Percentiles rank a stretch among this genome's conserved stretches.
Conservation (phyloP, 2,797 vertebrate species). For the Gallinago stenura region DNA sequence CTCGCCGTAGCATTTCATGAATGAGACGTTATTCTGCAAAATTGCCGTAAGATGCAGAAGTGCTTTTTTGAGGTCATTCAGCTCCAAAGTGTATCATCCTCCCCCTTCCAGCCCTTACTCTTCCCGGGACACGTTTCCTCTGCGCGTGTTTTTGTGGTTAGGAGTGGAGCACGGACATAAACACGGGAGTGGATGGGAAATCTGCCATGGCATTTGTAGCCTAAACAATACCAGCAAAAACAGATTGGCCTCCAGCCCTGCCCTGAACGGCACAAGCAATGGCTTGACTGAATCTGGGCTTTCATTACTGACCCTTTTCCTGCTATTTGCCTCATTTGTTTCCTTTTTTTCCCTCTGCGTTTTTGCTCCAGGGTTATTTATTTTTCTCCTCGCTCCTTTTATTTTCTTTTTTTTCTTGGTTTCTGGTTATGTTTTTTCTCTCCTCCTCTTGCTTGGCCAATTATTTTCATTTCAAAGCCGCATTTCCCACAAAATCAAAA, state of each 20-base stretch:
- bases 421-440: neutral
- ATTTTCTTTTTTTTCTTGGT: neutral
- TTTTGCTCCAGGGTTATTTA: conserved; percentile 41
- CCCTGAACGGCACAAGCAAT: neutral
- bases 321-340: conserved; percentile 61
- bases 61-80: neutral
- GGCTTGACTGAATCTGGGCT: conserved; percentile 43
- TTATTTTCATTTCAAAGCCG: conserved; percentile 22
- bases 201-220: neutral
- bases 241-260: conserved; percentile 36
- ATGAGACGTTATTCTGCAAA: neutral
- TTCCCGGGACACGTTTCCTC: neutral
- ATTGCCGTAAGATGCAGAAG: neutral
- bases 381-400: conserved; percentile 17
- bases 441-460: neutral
- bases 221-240: conserved; percentile 45
- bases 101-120: neutral
- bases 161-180: neutral
- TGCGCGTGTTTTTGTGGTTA: neutral
- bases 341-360: neutral
- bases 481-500: conserved; percentile 28
- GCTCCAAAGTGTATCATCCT: neutral
- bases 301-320: conserved; percentile 57
- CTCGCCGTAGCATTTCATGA: neutral
- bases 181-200: conserved; percentile 32